Evolutionary conservation across 2,888 invertebrate genomes (phyloP).

Genomic region (Drosophila colorata): DNA sequence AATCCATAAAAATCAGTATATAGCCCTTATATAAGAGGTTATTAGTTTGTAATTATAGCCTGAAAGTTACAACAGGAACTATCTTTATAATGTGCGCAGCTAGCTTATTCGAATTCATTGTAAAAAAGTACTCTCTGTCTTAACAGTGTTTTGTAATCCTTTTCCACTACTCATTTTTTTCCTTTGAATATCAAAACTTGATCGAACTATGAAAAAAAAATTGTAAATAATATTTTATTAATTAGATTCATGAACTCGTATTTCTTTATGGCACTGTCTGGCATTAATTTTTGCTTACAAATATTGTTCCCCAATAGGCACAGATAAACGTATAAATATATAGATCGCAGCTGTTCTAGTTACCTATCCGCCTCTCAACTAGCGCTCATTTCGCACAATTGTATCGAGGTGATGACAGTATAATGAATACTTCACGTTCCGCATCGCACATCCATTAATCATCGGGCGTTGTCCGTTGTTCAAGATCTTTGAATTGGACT

Average conservation of each 20-base stretch:
- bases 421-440: constrained; percentile 64
- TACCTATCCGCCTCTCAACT: background rate
- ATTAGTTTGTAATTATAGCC: background rate
- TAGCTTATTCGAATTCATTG: too few relatives aligned
- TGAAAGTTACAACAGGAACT: too few relatives aligned
- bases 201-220: too few relatives aligned
- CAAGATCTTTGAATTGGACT: constrained; percentile 46
- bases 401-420: constrained; percentile 65
- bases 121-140: background rate
- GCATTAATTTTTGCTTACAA: background rate
- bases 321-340: background rate
- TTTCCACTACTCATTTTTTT: too few relatives aligned
- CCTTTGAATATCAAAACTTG: too few relatives aligned
- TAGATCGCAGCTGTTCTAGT: constrained; percentile 38
- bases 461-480: constrained; percentile 40
- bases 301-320: background rate
- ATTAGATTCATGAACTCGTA: too few relatives aligned
- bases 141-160: too few relatives aligned
- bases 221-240: too few relatives aligned
- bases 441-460: constrained; percentile 60
- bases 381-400: constrained; percentile 52
- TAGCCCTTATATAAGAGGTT: background rate
- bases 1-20: background rate
- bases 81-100: too few relatives aligned
- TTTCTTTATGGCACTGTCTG: too few relatives aligned